Evolutionary conservation across 2,113 vertebrate genomes (phyloP), one percentile per base, ranked within the genome.

Genomic region (Silurus meridionalis): DNA sequence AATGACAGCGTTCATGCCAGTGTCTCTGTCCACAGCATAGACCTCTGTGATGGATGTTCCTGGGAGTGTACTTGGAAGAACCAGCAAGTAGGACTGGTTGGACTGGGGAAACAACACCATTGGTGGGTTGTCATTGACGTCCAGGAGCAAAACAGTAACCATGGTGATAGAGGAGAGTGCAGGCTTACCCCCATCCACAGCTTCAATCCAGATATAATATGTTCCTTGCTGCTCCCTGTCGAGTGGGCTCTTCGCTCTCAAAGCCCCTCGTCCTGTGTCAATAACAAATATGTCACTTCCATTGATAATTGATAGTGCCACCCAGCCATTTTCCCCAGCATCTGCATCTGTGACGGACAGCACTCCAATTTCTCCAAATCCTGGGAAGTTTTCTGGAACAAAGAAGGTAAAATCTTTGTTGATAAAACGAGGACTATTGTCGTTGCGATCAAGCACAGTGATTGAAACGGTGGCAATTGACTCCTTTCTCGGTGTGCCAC

Each of bases 351-450:
- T 98, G 82, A 99, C 98, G 1, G 98, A 98, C 82, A 99, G 96
- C 64, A 98, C 94, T 55, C 98, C 98, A 10, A 99, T 99, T 92
- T 99, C 98, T 13, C 98, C 97, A 60, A 96, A 99, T 5, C 97
- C 97, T 1, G 97, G 98, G 69, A 99, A 98, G 91, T 99, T 99
- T 93, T 99, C 98, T 0, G 98, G 97, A 37, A 99, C 96, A 1
- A 99, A 99, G 93, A 99, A 99, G 23, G 97, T 99, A 90, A 99
- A 99, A 91, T 99, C 98, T 90, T 98, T 99, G 90, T 99, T 98
- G 93, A 99, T 98, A 91, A 99, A 99, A 78, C 97, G 94, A 5
- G 98, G 98, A 80, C 96, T 97, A 92, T 99, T 99, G 94, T 99
- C 98, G 78, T 99, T 99, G 93, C 96, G 97, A 93, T 99, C 98